Base-by-base conservation (phyloP, 2,888 invertebrate genomes). In the Aporophyla nigra region DNA sequence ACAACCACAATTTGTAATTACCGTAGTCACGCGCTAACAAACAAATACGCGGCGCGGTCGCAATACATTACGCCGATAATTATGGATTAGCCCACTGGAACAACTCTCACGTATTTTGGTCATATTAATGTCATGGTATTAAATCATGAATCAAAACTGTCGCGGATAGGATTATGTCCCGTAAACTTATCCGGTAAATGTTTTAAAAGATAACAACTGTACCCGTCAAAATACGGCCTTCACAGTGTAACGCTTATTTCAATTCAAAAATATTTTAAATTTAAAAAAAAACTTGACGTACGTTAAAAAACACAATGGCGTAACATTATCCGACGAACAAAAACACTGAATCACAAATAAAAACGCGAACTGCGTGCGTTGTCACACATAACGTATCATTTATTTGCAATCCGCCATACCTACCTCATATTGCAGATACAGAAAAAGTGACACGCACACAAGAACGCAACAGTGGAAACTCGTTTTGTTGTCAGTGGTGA, bases 1-100 rank as follows among this genome's bases (percentile, higher is more conserved):
- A 87, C 80, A 78, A 86, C 92, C 92, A 87, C 93, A 91, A 88
- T 88, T 88, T 88, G 92, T 91, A 92, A 93, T 93, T 93, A 91
- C 88, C 80, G 86, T 83, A 90, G 92, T 90, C 91, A 91, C 88
- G 90, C 89, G 88, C 88, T 87, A 88, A 88, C 92, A 91, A 91
- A 92, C 92, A 93, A 93, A 92, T 91, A 91, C 90, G 87, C 91
- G 84, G 80, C 84, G 91, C 83, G 91, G 88, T 85, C 87, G 90
- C 91, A 89, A 91, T 92, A 90, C 91, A 91, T 93, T 90, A 91
- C 88, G 82, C 85, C 90, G 86, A 93, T 93, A 92, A 94, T 92
- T 92, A 93, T 90, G 91, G 92, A 93, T 94, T 92, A 93, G 92
- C 88, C 86, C 77, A 87, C 89, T 91, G 89, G 90, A 93, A 93